Base-by-base conservation (phyloP, 2,113 vertebrate species). In the Stegastes partitus region DNA sequence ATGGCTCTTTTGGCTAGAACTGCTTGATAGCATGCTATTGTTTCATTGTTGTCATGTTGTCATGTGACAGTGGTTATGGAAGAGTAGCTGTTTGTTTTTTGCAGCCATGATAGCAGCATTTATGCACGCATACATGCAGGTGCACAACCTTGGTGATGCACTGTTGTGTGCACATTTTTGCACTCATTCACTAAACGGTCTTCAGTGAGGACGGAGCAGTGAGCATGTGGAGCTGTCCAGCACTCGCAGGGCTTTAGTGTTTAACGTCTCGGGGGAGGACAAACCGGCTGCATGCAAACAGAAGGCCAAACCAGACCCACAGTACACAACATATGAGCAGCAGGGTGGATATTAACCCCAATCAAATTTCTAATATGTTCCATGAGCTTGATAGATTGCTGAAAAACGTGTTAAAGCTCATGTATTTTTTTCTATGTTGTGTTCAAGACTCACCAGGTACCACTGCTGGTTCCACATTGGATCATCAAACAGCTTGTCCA, bases 381-480 rank as follows among this genome's bases (percentile, higher is more conserved):
- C 9, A 23, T 22, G 4, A 66, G 21, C 7, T 9, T 34, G 10
- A 9, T 7, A 42, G 39, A 42, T 14, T 15, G 11, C 3, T 42
- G 39, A 15, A 42, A 14, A 42, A 42, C 39, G 14, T 42, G 39
- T 42, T 42, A 10, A 42, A 42, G 12, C 12, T 42, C 11, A 42
- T 12, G 9, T 12, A 42, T 42, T 42, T 42, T 15, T 42, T 14
- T 42, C 1, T 42, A 15, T 9, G 11, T 42, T 3, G 3, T 3
- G 14, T 28, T 59, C 2, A 53, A 34, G 57, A 91, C 97, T 96
- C 94, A 99, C 98, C 96, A 99, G 91, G 79, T 99, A 99, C 98
- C 98, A 99, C 92, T 99, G 98, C 82, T 97, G 96, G 85, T 95
- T 97, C 98, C 98, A 99, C 98, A 99, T 98, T 1, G 97, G 98